Evolutionary conservation across 2,113 vertebrate species (phyloP).

Genomic region (Egretta garzetta): DNA sequence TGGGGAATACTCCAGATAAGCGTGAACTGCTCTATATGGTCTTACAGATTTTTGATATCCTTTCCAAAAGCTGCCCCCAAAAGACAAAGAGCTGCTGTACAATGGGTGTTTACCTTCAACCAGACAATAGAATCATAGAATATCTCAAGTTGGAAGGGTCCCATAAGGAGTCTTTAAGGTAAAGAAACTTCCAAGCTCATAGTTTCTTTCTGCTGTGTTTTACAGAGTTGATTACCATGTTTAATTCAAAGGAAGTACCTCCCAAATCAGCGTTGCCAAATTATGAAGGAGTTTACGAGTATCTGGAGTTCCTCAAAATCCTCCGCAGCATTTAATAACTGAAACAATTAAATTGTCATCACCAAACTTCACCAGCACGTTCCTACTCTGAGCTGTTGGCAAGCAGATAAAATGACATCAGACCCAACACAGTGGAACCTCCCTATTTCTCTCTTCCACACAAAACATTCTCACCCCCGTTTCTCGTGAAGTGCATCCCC

Average conservation of each 20-base stretch:
- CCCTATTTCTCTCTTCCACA: background rate
- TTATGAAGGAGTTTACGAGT: accelerated
- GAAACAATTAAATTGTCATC: background rate
- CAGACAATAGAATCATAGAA: accelerated
- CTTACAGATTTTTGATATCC: accelerated
- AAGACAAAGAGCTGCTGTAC: background rate
- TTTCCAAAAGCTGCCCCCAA: background rate
- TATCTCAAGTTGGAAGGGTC: background rate
- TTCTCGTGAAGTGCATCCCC: background rate
- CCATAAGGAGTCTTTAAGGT: background rate
- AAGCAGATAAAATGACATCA: background rate
- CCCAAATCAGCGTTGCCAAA: background rate
- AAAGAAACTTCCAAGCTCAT: background rate
- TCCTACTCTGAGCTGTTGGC: background rate
- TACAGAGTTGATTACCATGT: accelerated
- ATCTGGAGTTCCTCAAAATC: slow-evolving; percentile 16
- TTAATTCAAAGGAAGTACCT: background rate
- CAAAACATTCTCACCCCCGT: background rate
- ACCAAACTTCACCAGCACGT: background rate
- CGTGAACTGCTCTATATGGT: background rate
- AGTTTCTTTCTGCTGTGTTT: background rate
- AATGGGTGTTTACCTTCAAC: accelerated
- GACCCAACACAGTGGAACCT: background rate
- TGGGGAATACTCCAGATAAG: background rate
- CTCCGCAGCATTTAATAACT: background rate